phyloP scores from a whole-genome alignment of 2,113 vertebrate genomes.

The Sylvia atricapilla region DNA sequence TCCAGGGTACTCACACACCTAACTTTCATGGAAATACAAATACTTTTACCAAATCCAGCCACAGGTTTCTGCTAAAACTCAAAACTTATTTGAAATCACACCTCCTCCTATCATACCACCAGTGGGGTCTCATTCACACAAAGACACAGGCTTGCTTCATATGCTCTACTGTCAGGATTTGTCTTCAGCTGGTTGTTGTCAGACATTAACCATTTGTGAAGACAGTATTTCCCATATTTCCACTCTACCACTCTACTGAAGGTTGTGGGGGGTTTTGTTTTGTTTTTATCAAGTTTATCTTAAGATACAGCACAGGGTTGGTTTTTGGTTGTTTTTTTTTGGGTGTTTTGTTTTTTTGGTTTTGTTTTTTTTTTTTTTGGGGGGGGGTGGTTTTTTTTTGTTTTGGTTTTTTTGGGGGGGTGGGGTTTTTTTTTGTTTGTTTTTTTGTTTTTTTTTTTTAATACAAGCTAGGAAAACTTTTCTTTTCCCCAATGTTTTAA shows the following conservation, averaged over 20 bases:
- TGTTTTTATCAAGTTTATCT: not conserved
- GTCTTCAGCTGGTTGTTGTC: not conserved
- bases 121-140: not conserved
- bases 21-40: not conserved
- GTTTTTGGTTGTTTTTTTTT: not conserved
- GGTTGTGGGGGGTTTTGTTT: not conserved
- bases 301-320: not conserved
- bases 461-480: not conserved
- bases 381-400: fast-evolving
- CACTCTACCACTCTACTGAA: not conserved
- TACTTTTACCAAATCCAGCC: not conserved
- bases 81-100: not conserved
- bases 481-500: not conserved
- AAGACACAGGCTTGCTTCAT: not conserved
- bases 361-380: not conserved
- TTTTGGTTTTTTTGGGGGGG: too few relatives aligned
- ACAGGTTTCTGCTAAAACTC: not conserved
- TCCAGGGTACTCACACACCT: not conserved
- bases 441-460: not conserved
- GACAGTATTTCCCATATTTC: not conserved
- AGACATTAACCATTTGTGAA: not conserved
- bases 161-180: not conserved
- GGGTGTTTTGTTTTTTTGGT: not conserved
- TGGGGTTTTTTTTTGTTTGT: too few relatives aligned
- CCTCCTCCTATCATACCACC: not conserved